A percentile compares a stretch with the other conserved stretches of the same genome.
These are phyloP conservation scores for Hetaerina titia DNA, from an alignment of 2,888 invertebrate genomes.

Conservation along the genomic window DNA sequence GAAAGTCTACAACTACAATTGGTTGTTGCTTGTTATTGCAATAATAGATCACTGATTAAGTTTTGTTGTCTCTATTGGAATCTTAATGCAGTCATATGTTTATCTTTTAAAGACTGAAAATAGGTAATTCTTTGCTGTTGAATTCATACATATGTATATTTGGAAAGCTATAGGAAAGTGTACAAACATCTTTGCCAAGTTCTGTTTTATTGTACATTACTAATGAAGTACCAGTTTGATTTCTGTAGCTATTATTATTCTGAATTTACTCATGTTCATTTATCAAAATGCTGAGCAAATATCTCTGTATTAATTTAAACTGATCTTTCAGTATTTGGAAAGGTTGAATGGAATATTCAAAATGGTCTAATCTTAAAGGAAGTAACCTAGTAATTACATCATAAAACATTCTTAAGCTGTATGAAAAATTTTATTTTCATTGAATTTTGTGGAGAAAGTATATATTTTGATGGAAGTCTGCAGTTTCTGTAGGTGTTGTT, in stretches of 20 bases:
- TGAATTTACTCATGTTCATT: slow-evolving; percentile 15
- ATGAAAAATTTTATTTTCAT: not conserved
- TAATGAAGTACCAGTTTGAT: slow-evolving; percentile 25
- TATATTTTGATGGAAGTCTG: slow-evolving; percentile 25
- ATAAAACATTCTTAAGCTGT: not conserved
- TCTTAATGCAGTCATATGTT: slow-evolving; percentile 53
- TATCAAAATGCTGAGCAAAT: not conserved
- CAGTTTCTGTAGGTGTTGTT: not conserved
- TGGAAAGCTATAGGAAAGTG: slow-evolving; percentile 4
- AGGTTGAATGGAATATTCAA: not conserved
- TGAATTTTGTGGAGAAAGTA: slow-evolving; percentile 28
- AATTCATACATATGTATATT: slow-evolving; percentile 39
- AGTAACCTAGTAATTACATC: slow-evolving; percentile 19
- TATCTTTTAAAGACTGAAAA: slow-evolving; percentile 60
- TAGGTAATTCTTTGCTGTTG: slow-evolving; percentile 57
- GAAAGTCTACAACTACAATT: slow-evolving; percentile 47
- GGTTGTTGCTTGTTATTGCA: slow-evolving; percentile 61
- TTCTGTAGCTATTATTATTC: slow-evolving; percentile 31
- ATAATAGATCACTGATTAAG: slow-evolving; percentile 52
- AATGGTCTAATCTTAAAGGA: not conserved
- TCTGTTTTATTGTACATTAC: slow-evolving; percentile 24
- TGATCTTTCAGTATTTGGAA: not conserved
- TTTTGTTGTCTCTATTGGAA: slow-evolving; percentile 51
- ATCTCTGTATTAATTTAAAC: not conserved
- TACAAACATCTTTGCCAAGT: not conserved